Percentiles rank a stretch among this genome's conserved stretches.
These are phyloP conservation scores for Myiothlypis chrysogaster DNA, from an alignment of 2,797 vertebrate genomes.

Conservation along the genomic window DNA sequence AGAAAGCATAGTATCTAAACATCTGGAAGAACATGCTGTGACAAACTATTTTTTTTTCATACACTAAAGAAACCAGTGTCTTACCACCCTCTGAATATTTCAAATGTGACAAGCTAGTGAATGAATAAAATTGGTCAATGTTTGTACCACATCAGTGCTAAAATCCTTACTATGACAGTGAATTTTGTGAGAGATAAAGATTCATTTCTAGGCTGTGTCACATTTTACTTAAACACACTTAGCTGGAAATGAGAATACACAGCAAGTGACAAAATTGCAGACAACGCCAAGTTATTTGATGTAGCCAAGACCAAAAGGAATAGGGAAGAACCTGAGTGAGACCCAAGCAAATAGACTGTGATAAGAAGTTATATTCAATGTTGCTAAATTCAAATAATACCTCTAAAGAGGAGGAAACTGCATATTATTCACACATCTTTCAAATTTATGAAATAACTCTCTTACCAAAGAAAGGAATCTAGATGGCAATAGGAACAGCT, in stretches of 20 bases:
- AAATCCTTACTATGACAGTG: background rate
- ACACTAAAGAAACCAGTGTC: background rate
- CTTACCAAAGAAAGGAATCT: background rate
- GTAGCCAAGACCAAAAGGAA: background rate
- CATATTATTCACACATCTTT: constrained; percentile 23
- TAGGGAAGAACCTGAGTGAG: background rate
- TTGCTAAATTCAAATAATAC: constrained; percentile 30
- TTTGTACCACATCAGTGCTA: background rate
- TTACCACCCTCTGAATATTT: background rate
- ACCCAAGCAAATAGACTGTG: background rate
- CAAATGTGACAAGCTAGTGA: background rate
- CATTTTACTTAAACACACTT: background rate
- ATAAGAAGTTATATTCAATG: constrained; percentile 23
- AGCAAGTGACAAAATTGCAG: background rate
- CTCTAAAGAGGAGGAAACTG: background rate
- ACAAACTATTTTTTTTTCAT: background rate
- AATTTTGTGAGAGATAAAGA: background rate
- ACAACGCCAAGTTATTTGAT: background rate
- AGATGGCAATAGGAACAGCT: constrained; percentile 33
- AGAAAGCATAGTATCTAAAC: background rate
- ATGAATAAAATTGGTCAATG: background rate
- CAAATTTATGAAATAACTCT: constrained; percentile 25
- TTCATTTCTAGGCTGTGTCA: background rate
- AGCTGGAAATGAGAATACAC: background rate
- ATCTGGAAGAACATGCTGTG: background rate